Evolutionary conservation across 2,797 vertebrate species (phyloP), one percentile per base, ranked within the genome.

Genomic region (Buceros bicornis): DNA sequence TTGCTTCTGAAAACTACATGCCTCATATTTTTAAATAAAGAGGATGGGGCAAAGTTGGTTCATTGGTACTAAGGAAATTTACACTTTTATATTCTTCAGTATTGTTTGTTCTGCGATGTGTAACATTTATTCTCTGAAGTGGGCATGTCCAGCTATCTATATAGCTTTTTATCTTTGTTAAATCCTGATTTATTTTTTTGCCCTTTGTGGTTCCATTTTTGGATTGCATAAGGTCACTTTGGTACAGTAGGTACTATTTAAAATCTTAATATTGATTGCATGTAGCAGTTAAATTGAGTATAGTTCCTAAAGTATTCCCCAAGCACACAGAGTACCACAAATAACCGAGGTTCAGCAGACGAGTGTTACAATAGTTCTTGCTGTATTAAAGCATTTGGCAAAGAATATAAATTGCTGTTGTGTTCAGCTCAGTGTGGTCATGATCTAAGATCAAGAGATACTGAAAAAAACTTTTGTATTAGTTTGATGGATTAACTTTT

Each of bases 391-490:
- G 37, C 11, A n/a, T 82, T 76, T 94, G 45, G 45, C 77, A 82
- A 77, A 42, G 22, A 65, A 45, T 61, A 57, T 66, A 35, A 74
- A 72, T 76, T 66, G 16, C 35, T 37, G 13, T 42, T 76, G 50
- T 58, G 56, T 42, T 82, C 62, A 79, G 10, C 57, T 61, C 12
- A 4, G 31, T 16, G 33, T 35, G 21, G 25, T 67, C 5, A 7
- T 71, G 58, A 60, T 70, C 66, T 53, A 89, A 87, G 89, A 70
- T 93, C 89, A 82, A 88, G 81, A 93, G 91, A 92, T 87, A 61
- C 24, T 57, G 82, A 91, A 84, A 82, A 80, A 25, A 9, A 25
- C 61, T 94, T 62, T 43, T 15, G 2, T 42, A n/a, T 93, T 81
- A 84, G 69, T 62, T 65, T 29, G 72, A 70, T 84, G 53, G 37